Evolutionary conservation across 2,888 invertebrate genomes (phyloP).

Genomic region (Drosophila differens): DNA sequence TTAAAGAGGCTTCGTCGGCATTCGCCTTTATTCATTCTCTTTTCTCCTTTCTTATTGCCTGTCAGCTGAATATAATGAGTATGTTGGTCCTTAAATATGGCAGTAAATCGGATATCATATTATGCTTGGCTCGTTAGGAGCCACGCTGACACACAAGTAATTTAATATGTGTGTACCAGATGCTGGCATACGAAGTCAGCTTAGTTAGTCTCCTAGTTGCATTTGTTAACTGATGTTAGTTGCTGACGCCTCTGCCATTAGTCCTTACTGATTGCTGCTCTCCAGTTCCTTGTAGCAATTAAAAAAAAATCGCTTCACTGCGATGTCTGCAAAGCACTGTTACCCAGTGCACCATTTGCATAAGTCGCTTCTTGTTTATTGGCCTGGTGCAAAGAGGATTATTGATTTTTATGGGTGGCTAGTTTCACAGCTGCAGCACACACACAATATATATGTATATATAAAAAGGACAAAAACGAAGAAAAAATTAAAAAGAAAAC

Average conservation of each 20-base stretch:
- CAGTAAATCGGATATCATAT: conserved; percentile 55
- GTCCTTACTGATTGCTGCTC: conserved; percentile 55
- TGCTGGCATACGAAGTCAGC: conserved; percentile 35
- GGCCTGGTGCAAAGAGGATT: conserved; percentile 71
- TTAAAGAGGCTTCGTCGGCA: conserved; percentile 45
- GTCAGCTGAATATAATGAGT: conserved; percentile 6
- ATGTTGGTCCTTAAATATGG: conserved; percentile 25
- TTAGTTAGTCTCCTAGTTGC: conserved; percentile 2
- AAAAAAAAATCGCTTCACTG: conserved; percentile 52
- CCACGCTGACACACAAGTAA: conserved; percentile 51
- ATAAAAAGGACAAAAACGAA: conserved; percentile 18
- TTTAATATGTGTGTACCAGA: conserved; percentile 63
- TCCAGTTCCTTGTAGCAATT: conserved; percentile 59
- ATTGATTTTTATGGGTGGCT: conserved; percentile 66
- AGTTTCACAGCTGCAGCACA: conserved; percentile 32
- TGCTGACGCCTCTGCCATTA: background rate
- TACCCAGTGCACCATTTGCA: conserved; percentile 48
- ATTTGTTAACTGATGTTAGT: background rate
- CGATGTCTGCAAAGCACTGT: conserved; percentile 11
- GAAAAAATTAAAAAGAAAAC: conserved; percentile 34
- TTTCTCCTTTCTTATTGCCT: conserved; percentile 20
- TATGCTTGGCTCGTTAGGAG: conserved; percentile 57
- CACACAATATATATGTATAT: background rate
- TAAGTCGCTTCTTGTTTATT: conserved; percentile 54
- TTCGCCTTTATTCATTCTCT: conserved; percentile 15